Conservation (phyloP, 2,888 invertebrate species). For the Hesperia comma region DNA sequence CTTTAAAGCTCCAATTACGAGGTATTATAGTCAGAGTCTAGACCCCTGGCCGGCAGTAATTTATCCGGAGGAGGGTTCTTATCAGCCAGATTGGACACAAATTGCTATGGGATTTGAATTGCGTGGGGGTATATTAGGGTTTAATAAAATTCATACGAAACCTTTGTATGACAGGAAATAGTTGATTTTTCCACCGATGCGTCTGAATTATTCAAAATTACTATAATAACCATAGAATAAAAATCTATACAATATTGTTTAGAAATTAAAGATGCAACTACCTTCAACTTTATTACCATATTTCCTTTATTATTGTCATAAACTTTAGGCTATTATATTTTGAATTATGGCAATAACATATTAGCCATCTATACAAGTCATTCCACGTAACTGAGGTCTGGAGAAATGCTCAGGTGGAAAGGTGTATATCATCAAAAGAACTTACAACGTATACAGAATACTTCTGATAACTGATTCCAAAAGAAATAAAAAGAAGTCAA, state of each 20-base stretch:
- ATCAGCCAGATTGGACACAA: slow-evolving; percentile 40
- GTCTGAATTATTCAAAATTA: not conserved
- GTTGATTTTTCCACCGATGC: not conserved
- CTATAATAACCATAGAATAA: not conserved
- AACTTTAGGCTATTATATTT: too few species aligned
- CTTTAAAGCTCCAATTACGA: slow-evolving; percentile 7
- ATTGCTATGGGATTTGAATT: slow-evolving; percentile 39
- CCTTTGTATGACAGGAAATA: not conserved
- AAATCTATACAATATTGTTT: too few species aligned
- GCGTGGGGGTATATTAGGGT: not conserved
- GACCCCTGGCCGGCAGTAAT: slow-evolving; percentile 18
- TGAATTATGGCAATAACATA: too few species aligned
- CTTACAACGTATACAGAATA: too few species aligned
- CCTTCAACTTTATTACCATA: too few species aligned
- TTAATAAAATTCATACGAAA: not conserved
- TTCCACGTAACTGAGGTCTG: too few species aligned
- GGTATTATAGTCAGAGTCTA: slow-evolving; percentile 3
- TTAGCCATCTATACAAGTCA: too few species aligned
- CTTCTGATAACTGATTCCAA: too few species aligned
- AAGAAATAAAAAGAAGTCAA: not conserved
- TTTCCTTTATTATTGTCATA: too few species aligned
- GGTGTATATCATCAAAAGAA: too few species aligned
- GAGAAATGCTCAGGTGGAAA: too few species aligned
- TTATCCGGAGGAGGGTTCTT: slow-evolving; percentile 29
- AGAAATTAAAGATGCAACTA: too few species aligned